Evolutionary conservation across 1,140 invertebrate genomes (phyloP).

Genomic region (Drosophila miranda): DNA sequence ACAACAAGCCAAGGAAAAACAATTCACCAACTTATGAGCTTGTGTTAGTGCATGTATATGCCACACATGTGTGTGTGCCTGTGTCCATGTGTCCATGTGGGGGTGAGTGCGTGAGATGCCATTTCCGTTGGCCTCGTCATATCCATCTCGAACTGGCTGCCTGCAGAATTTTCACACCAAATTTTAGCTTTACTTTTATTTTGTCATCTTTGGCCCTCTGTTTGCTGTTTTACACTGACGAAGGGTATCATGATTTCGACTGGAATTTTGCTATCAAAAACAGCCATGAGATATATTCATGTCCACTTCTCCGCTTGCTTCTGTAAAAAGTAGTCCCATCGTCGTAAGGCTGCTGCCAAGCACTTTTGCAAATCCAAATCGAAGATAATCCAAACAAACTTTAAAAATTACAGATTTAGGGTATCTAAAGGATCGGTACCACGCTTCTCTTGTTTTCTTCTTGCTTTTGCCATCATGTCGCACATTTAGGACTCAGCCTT

Average conservation of each 20-base stretch:
- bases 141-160: constrained; percentile 71
- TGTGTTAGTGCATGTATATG: constrained; percentile 1
- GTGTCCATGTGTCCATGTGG: background rate
- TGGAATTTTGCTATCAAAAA: too few species aligned
- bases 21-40: constrained; percentile 50
- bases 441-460: too few species aligned
- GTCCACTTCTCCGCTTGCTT: too few species aligned
- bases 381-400: too few species aligned
- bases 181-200: constrained; percentile 74
- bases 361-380: too few species aligned
- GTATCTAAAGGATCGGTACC: too few species aligned
- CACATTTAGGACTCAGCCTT: constrained; percentile 22
- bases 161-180: constrained; percentile 73
- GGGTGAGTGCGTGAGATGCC: constrained; percentile 19
- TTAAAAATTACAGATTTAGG: too few species aligned
- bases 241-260: too few species aligned
- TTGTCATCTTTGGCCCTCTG: constrained; percentile 64
- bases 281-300: too few species aligned
- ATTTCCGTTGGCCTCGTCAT: constrained; percentile 60
- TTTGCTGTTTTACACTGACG: constrained; percentile 20
- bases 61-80: constrained; percentile 18
- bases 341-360: too few species aligned
- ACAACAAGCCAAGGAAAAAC: constrained; percentile 51
- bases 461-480: constrained; percentile 22
- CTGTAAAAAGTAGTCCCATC: too few species aligned